Conservation (phyloP, 2,113 vertebrate genomes). For the human (Homo sapiens) region GRCh38 chr15:55755501-55756000, state of each 20-base stretch:
- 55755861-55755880: not conserved
- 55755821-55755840: not conserved
- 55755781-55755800: not conserved
- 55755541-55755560: not conserved
- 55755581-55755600: not conserved
- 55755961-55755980: not conserved
- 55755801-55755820: not conserved
- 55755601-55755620: not conserved
- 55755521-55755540: not conserved
- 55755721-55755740: not conserved
- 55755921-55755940: constrained; percentile 25
- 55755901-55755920: constrained; percentile 6
- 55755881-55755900: not conserved
- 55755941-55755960: not conserved
- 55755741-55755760: not conserved
- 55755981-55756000: not conserved
- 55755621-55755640: not conserved
- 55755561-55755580: not conserved
- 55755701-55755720: not conserved
- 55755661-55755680: not conserved
- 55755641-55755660: not conserved
- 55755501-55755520: constrained; percentile 16
- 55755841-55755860: not conserved
- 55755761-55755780: not conserved
- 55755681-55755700: not conserved